Percentiles rank a stretch among this genome's conserved stretches.
These are phyloP conservation scores for Megalonaias nervosa DNA, from an alignment of 1,140 invertebrate species.

Conservation along the genomic window DNA sequence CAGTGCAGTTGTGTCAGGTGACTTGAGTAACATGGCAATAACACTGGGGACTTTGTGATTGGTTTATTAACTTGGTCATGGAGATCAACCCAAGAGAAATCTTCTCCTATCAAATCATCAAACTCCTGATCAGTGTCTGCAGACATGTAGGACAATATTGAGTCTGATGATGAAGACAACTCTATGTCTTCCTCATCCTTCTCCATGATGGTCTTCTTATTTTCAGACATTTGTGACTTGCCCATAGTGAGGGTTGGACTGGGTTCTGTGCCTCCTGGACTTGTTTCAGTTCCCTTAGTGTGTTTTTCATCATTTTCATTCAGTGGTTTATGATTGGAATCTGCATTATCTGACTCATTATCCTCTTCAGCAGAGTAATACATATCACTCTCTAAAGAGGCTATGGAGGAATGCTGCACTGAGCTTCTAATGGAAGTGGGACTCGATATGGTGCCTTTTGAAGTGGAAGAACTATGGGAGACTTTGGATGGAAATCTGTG, in stretches of 20 bases:
- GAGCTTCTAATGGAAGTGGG: constrained; percentile 14
- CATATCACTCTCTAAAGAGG: constrained; percentile 59
- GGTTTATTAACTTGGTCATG: constrained; percentile 96
- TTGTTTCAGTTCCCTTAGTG: too few relatives aligned
- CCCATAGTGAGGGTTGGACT: constrained; percentile 9
- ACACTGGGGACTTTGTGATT: constrained; percentile 88
- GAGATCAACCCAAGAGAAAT: constrained; percentile 85
- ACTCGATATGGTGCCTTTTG: constrained; percentile 6
- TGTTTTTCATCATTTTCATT: too few relatives aligned
- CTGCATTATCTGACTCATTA: background rate
- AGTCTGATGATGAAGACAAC: constrained; percentile 48
- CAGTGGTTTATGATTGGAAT: too few relatives aligned
- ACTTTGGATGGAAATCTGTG: constrained; percentile 41
- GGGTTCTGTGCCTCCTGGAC: too few relatives aligned
- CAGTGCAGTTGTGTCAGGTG: constrained; percentile 88
- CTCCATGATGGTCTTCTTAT: constrained; percentile 21
- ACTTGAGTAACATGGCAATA: constrained; percentile 95
- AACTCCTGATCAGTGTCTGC: constrained; percentile 77
- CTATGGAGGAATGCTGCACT: constrained; percentile 33
- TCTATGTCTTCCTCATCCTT: constrained; percentile 1
- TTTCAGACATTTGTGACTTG: constrained; percentile 6
- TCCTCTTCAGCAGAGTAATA: constrained; percentile 64
- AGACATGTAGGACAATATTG: constrained; percentile 85
- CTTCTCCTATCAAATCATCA: constrained; percentile 34
- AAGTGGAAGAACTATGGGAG: constrained; percentile 19